Percentiles rank a stretch among this genome's conserved stretches.
Conservation (phyloP, 2,888 invertebrate species). For the Prosapia bicincta region DNA sequence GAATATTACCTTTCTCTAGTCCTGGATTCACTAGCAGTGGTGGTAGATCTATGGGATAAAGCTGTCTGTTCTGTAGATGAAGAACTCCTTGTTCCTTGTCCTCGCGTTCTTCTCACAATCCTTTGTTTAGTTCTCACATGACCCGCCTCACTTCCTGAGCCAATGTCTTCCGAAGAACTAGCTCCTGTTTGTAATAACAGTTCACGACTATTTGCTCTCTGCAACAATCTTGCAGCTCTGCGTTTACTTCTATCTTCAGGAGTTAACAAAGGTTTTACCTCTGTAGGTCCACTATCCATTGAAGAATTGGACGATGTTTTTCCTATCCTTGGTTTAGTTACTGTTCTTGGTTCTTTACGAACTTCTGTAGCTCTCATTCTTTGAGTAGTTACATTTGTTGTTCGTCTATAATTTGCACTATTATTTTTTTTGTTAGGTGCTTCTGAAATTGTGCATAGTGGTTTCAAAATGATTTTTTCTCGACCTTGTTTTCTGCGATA, state of each 20-base stretch:
- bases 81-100: slow-evolving; percentile 6
- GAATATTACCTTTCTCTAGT: slow-evolving; percentile 26
- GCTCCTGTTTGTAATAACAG: slow-evolving; percentile 45
- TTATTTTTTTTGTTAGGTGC: slow-evolving; percentile 16
- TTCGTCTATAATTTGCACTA: background rate
- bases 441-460: slow-evolving; percentile 37
- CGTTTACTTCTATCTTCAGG: slow-evolving; percentile 37
- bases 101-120: slow-evolving; percentile 6
- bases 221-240: slow-evolving; percentile 47
- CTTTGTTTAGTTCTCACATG: slow-evolving; percentile 17
- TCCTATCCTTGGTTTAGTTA: slow-evolving; percentile 41
- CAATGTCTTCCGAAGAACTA: slow-evolving; percentile 53
- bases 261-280: slow-evolving; percentile 17
- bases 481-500: slow-evolving; percentile 44
- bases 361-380: slow-evolving; percentile 15
- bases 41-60: background rate
- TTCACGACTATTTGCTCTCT: slow-evolving; percentile 52
- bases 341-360: slow-evolving; percentile 6
- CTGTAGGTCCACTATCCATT: slow-evolving; percentile 31
- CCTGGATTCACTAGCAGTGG: slow-evolving; percentile 16
- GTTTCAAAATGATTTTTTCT: slow-evolving; percentile 17
- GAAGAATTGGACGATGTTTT: slow-evolving; percentile 44
- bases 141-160: slow-evolving; percentile 34
- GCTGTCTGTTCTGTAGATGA: slow-evolving; percentile 13
- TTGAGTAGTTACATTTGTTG: background rate